These are phyloP conservation scores for Cherax quadricarinatus DNA, from an alignment of 1,140 invertebrate species.

Conservation along the genomic window DNA sequence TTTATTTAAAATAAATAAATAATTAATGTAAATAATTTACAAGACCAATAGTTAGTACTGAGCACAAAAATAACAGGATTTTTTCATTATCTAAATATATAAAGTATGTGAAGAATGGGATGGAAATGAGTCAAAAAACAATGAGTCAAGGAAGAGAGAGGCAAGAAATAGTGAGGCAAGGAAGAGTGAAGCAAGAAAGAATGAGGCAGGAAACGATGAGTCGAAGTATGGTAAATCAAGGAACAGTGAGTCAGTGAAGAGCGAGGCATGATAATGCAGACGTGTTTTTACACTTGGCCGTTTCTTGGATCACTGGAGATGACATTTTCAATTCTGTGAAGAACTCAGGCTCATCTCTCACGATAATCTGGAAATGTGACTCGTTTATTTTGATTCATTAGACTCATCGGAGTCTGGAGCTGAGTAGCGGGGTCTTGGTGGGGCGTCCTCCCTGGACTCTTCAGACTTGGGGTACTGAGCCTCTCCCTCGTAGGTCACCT, in stretches of 20 bases:
- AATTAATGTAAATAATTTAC: neutral
- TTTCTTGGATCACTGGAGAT: neutral
- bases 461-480: slow-evolving; percentile 15
- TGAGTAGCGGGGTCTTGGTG: neutral
- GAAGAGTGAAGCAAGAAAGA: too few relatives aligned
- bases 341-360: neutral
- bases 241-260: too few relatives aligned
- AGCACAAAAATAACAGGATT: too few relatives aligned
- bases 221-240: too few relatives aligned
- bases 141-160: too few relatives aligned
- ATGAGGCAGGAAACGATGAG: too few relatives aligned
- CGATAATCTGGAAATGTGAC: neutral
- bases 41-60: too few relatives aligned
- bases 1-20: neutral
- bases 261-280: too few relatives aligned
- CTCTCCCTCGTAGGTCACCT: slow-evolving; percentile 70
- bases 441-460: neutral
- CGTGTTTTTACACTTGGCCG: neutral
- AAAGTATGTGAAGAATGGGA: too few relatives aligned
- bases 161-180: too few relatives aligned
- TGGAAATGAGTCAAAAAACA: too few relatives aligned
- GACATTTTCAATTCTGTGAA: neutral
- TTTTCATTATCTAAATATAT: too few relatives aligned
- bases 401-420: neutral
- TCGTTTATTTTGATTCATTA: neutral